A percentile compares a stretch with the other conserved stretches of the same genome.
Evolutionary conservation across 2,888 invertebrate genomes (phyloP).

Genomic region (Lysandra coridon): DNA sequence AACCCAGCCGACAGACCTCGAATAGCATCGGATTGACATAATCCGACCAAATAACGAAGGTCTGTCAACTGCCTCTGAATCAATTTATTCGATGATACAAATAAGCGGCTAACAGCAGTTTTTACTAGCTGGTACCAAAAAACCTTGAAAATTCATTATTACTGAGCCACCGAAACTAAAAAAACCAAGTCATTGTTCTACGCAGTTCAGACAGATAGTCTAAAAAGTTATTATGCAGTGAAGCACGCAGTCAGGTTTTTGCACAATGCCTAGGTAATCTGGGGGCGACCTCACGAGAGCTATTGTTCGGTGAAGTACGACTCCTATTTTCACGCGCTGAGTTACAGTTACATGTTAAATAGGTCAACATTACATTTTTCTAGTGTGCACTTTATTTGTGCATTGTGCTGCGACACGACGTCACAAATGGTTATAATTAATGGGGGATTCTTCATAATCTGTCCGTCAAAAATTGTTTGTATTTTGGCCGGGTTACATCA

Average conservation of each 20-base stretch:
- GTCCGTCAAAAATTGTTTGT: not conserved
- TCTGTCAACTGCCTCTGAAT: no score
- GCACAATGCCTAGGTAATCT: constrained; percentile 51
- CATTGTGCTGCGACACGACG: not conserved
- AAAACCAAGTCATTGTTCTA: constrained; percentile 22
- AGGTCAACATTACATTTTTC: constrained; percentile 19
- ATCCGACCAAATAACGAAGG: no score
- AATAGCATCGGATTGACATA: no score
- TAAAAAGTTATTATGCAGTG: constrained; percentile 32
- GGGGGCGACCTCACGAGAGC: constrained; percentile 49
- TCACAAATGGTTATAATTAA: constrained; percentile 5
- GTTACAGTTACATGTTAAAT: constrained; percentile 25
- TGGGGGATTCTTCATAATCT: not conserved
- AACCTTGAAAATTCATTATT: not conserved
- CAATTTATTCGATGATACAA: no score
- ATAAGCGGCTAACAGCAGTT: no score
- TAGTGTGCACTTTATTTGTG: constrained; percentile 29
- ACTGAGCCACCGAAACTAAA: not conserved
- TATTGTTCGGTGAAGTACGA: constrained; percentile 46
- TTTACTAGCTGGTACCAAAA: no score
- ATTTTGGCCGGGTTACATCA: not conserved
- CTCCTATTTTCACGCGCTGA: constrained; percentile 31
- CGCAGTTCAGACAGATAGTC: constrained; percentile 23
- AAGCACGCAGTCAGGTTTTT: constrained; percentile 31
- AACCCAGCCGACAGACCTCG: no score